These are phyloP conservation scores for Macropus fuliginosus DNA, from an alignment of 2,797 vertebrate species.

Conservation along the genomic window DNA sequence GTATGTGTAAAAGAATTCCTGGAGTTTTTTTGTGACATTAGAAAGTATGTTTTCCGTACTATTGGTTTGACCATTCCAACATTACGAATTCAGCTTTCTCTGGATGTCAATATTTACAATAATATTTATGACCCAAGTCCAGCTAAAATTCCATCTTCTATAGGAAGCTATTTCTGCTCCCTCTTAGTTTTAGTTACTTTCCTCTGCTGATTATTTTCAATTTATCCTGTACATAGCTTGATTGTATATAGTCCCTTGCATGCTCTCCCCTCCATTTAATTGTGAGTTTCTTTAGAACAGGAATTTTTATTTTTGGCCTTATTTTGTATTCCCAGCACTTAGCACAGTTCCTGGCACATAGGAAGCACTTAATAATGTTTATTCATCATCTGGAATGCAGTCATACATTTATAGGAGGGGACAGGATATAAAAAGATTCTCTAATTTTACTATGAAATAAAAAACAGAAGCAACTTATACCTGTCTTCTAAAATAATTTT, in stretches of 20 bases:
- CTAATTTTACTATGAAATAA: conserved; percentile 25
- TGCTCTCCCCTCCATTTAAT: not conserved
- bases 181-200: not conserved
- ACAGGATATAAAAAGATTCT: rapidly evolving
- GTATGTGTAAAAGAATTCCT: not conserved
- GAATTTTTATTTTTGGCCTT: not conserved
- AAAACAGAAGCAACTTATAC: conserved; percentile 40
- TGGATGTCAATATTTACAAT: not conserved
- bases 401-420: conserved; percentile 6
- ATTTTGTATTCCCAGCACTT: not conserved
- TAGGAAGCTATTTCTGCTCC: not conserved
- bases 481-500: conserved; percentile 1
- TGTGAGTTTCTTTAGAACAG: not conserved
- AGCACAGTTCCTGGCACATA: not conserved
- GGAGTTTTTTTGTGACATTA: not conserved
- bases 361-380: not conserved
- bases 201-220: not conserved
- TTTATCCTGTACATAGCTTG: not conserved
- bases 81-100: not conserved
- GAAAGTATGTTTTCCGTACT: not conserved
- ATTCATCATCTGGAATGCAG: not conserved
- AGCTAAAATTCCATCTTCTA: not conserved
- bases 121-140: not conserved
- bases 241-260: not conserved
- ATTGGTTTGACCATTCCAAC: not conserved